Conservation (phyloP, 2,797 vertebrate species). For the Euphonia xanthogaster region DNA sequence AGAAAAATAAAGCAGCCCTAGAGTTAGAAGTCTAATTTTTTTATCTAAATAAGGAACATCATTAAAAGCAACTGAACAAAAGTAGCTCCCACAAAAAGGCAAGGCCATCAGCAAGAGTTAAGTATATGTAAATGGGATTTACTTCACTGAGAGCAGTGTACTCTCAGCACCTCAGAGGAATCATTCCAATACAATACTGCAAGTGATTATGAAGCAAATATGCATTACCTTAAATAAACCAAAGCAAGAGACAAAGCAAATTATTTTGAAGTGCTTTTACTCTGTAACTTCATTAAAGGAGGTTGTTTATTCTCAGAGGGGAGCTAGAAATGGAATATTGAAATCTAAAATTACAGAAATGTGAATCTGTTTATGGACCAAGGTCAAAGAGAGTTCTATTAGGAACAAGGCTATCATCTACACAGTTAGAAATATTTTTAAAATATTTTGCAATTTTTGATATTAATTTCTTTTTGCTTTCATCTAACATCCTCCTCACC, state of each 20-base stretch:
- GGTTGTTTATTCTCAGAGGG: background rate
- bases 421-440: background rate
- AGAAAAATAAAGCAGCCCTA: background rate
- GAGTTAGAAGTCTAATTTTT: background rate
- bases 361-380: background rate
- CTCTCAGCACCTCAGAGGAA: background rate
- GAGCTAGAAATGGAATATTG: background rate
- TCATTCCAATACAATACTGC: background rate
- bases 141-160: background rate
- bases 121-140: constrained; percentile 10
- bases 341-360: background rate
- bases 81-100: background rate
- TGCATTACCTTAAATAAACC: constrained; percentile 1
- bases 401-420: background rate
- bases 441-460: background rate
- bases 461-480: background rate
- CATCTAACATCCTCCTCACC: background rate
- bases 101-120: background rate
- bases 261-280: background rate
- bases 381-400: background rate
- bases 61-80: background rate
- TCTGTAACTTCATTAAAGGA: background rate
- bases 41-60: background rate
- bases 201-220: constrained; percentile 4
- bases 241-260: background rate